A percentile compares a stretch with the other conserved stretches of the same genome.
Evolutionary conservation across 2,888 invertebrate species (phyloP).

Genomic region (Cephus pygmeus): DNA sequence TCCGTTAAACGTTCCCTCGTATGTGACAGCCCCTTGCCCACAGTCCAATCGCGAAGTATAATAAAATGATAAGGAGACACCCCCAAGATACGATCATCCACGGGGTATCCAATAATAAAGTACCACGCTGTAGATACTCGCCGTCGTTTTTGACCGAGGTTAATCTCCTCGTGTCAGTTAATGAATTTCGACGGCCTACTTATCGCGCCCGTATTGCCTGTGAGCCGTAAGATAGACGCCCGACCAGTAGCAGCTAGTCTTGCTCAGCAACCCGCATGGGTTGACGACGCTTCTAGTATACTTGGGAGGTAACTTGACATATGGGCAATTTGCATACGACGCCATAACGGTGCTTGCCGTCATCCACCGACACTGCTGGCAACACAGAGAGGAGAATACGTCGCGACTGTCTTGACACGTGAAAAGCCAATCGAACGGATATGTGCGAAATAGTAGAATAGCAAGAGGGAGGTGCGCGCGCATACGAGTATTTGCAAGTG

Average conservation of each 20-base stretch:
- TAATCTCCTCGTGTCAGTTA: slow-evolving; percentile 31
- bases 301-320: slow-evolving; percentile 58
- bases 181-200: slow-evolving; percentile 62
- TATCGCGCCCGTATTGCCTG: slow-evolving; percentile 59
- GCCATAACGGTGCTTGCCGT: slow-evolving; percentile 40
- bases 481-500: not conserved
- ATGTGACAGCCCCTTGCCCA: not conserved
- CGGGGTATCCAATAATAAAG: not conserved
- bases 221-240: slow-evolving; percentile 52
- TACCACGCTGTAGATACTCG: not conserved
- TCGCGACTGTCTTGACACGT: not conserved
- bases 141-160: slow-evolving; percentile 18
- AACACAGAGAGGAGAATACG: not conserved
- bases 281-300: slow-evolving; percentile 45
- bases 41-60: not conserved
- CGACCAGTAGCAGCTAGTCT: slow-evolving; percentile 4
- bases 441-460: not conserved
- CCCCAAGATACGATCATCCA: not conserved
- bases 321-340: slow-evolving; percentile 64
- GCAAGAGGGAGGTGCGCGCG: not conserved
- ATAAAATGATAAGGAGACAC: not conserved
- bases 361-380: not conserved
- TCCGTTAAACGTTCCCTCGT: not conserved
- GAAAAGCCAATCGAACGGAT: not conserved
- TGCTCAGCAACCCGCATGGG: slow-evolving; percentile 56